phyloP scores from a whole-genome alignment of 1,140 invertebrate genomes.

The Trichoplusia ni region DNA sequence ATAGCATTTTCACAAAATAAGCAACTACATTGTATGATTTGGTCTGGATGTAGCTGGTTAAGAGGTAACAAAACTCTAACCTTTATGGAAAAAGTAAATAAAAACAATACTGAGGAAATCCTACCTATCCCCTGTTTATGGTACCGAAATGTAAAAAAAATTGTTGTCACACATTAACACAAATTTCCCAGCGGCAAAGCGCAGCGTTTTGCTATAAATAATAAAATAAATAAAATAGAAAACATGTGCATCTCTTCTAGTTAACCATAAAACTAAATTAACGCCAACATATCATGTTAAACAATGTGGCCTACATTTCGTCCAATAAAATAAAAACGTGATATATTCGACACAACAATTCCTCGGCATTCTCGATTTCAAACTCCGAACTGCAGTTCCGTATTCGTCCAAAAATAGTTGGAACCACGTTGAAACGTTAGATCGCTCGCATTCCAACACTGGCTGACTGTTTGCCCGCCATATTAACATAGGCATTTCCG shows the following conservation, averaged over 20 bases:
- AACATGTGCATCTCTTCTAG: neutral
- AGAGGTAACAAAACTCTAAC: too few species aligned
- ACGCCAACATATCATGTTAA: constrained; percentile 2
- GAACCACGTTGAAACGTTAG: constrained; percentile 19
- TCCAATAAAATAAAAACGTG: constrained; percentile 13
- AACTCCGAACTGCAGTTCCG: constrained; percentile 22
- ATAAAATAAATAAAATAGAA: neutral
- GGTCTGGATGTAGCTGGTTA: too few species aligned
- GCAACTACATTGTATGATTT: too few species aligned
- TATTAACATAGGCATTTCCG: constrained; percentile 31
- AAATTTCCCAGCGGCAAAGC: too few species aligned
- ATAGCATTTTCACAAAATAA: too few species aligned
- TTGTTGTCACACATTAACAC: too few species aligned
- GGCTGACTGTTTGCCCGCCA: constrained; percentile 20
- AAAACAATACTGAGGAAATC: too few species aligned
- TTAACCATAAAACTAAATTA: neutral
- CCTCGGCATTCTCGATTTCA: constrained; percentile 6
- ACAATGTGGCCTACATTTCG: constrained; percentile 9
- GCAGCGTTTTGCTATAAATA: neutral
- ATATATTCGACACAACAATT: constrained; percentile 23
- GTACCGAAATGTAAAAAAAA: too few species aligned
- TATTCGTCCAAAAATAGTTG: constrained; percentile 29
- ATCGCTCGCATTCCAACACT: constrained; percentile 23
- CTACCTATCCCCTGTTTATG: too few species aligned
- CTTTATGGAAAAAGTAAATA: too few species aligned